These are phyloP conservation scores for Macroglossus sobrinus DNA, from an alignment of 2,113 vertebrate species.

Conservation along the genomic window DNA sequence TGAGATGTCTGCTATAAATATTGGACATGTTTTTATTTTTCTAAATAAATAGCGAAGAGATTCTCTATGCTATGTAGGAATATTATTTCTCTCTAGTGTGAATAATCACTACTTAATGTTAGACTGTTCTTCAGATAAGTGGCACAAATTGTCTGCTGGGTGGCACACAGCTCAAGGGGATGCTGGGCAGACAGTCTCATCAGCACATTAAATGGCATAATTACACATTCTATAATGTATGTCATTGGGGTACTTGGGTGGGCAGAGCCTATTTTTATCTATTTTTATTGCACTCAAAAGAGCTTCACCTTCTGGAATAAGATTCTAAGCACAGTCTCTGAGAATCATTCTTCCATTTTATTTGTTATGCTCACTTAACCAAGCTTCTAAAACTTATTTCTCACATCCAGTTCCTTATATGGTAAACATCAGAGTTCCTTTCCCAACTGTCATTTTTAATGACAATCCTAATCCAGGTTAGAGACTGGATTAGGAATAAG, in stretches of 20 bases:
- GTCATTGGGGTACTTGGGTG: neutral
- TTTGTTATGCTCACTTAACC: neutral
- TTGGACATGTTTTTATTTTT: conserved; percentile 7
- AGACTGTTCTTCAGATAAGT: conserved; percentile 39
- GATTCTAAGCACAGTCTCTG: neutral
- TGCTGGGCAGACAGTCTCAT: neutral
- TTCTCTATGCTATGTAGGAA: neutral
- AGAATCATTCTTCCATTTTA: neutral
- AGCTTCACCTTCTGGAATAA: neutral
- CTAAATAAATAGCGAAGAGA: conserved; percentile 7
- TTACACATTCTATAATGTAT: neutral
- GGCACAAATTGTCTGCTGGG: conserved; percentile 14
- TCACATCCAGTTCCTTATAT: neutral
- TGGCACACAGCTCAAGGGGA: neutral
- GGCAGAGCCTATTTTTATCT: neutral
- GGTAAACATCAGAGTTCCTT: neutral
- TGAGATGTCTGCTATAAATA: neutral
- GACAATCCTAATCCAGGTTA: neutral
- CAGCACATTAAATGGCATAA: conserved; percentile 14
- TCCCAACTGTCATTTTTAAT: neutral
- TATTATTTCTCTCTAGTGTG: neutral
- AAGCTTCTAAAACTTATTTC: neutral
- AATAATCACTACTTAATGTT: conserved; percentile 39
- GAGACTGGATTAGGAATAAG: neutral
- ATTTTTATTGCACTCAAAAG: neutral